Base-by-base conservation (phyloP, 2,888 invertebrate species). In the Drosophila anomalipes region DNA sequence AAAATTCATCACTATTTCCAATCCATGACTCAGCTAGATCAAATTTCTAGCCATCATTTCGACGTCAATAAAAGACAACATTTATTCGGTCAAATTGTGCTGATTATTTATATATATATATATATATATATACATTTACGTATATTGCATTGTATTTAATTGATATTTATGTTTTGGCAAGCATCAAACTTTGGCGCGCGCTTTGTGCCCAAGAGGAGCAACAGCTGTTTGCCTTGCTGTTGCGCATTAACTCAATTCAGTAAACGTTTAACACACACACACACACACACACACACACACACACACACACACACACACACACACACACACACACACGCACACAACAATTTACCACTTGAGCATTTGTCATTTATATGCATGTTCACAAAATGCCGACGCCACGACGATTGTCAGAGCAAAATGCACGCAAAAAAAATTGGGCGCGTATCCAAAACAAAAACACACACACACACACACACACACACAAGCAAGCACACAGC, bases 141-240 rank as follows among this genome's bases (percentile, higher is more conserved):
- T 70, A 19, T 35, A 57, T 47, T 32, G 37, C 32, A 39, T 54
- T 65, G 49, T 39, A 35, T 60, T 72, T 80, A 70, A 87, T 83
- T 83, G 69, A 74, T 71, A 77, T 83, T 79, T 83, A 79, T 87
- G 66, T 81, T 91, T 92, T 91, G 91, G 92, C 92, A 91, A 86
- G 73, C 87, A 65, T 59, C 82, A 72, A 54, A 73, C 58, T 78
- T 88, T 90, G 92, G 91, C 92, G 86, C 89, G 88, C 92, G 91
- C 85, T 88, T 83, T 70, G 82, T 19, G 33, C 51, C 75, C 76
- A 54, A 56, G 70, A 49, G 60, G 28, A 28, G 56, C 52, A 65
- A 71, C 83, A 71, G 86, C 84, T 74, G 75, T 57, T 69, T 47
- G 52, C 54, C 57, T 65, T 51, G 53, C 60, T 68, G 68, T 41